phyloP scores from a whole-genome alignment of 2,888 invertebrate genomes.

The Amiota mariae region DNA sequence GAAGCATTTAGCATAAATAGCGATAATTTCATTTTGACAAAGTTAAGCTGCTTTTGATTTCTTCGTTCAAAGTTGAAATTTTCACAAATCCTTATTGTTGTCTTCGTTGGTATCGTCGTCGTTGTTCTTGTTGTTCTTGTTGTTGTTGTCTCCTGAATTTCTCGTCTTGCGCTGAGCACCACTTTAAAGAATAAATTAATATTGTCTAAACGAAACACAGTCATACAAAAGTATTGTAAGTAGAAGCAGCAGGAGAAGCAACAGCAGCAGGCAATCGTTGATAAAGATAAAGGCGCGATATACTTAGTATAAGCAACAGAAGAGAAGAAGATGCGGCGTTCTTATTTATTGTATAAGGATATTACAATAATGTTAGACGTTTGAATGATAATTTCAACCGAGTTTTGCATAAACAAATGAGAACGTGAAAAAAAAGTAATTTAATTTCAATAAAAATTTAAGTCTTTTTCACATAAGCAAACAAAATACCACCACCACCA shows the following conservation, averaged over 20 bases:
- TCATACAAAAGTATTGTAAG: not conserved
- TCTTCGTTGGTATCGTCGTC: not conserved
- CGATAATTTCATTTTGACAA: conserved; percentile 17
- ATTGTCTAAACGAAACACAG: not conserved
- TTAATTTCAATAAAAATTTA: not conserved
- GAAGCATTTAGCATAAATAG: not conserved
- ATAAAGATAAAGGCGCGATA: too few species aligned
- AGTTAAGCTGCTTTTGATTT: conserved; percentile 16
- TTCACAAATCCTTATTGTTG: not conserved
- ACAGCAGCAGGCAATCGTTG: too few species aligned
- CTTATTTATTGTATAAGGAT: too few species aligned
- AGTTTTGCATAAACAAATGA: not conserved
- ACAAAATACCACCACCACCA: not conserved
- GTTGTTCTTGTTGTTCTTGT: not conserved
- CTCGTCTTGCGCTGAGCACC: not conserved
- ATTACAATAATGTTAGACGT: too few species aligned
- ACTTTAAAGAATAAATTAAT: not conserved
- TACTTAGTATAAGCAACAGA: too few species aligned
- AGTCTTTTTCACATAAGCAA: conserved; percentile 8
- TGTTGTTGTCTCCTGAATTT: not conserved
- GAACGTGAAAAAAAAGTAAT: too few species aligned
- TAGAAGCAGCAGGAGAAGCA: not conserved
- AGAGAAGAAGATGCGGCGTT: too few species aligned
- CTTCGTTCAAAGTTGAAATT: not conserved
- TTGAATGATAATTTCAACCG: not conserved